A percentile compares a stretch with the other conserved stretches of the same genome.
Conservation (phyloP, 2,888 invertebrate genomes). For the Amblyjoppa proteus region DNA sequence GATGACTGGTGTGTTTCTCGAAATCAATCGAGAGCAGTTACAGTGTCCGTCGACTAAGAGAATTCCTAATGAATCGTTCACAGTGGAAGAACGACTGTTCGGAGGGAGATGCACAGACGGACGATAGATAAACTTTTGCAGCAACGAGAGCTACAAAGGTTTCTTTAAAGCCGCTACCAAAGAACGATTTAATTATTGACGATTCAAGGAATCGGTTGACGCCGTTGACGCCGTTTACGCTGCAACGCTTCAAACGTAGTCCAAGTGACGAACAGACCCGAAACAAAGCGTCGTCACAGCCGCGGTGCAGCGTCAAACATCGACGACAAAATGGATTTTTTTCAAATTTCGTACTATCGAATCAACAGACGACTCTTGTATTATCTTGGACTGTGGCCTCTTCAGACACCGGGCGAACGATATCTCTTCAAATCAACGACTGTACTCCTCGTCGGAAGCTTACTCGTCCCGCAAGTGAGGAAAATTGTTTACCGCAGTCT, state of each 20-base stretch:
- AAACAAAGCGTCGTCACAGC: too few relatives aligned
- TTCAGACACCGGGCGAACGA: constrained; percentile 29
- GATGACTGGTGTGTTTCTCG: neutral
- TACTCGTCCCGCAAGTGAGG: constrained; percentile 37
- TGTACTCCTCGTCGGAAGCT: constrained; percentile 36
- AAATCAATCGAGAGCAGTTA: neutral
- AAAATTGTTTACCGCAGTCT: too few relatives aligned
- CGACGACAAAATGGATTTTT: constrained; percentile 41
- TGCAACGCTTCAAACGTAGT: neutral
- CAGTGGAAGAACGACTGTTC: neutral
- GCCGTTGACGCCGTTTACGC: too few relatives aligned
- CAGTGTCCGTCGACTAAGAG: constrained; percentile 2
- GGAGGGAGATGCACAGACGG: too few relatives aligned
- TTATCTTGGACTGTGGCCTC: constrained; percentile 48
- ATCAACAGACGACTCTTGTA: constrained; percentile 32
- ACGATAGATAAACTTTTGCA: too few relatives aligned
- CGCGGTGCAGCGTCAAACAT: too few relatives aligned
- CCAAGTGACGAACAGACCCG: too few relatives aligned
- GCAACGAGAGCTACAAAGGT: too few relatives aligned
- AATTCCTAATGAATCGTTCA: constrained; percentile 6
- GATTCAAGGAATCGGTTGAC: too few relatives aligned
- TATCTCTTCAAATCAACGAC: constrained; percentile 7
- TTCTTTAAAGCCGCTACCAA: too few relatives aligned
- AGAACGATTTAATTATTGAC: too few relatives aligned
- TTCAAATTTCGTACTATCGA: constrained; percentile 38